Conservation (phyloP, 2,888 invertebrate species). For the Yponomeuta plumbellus region DNA sequence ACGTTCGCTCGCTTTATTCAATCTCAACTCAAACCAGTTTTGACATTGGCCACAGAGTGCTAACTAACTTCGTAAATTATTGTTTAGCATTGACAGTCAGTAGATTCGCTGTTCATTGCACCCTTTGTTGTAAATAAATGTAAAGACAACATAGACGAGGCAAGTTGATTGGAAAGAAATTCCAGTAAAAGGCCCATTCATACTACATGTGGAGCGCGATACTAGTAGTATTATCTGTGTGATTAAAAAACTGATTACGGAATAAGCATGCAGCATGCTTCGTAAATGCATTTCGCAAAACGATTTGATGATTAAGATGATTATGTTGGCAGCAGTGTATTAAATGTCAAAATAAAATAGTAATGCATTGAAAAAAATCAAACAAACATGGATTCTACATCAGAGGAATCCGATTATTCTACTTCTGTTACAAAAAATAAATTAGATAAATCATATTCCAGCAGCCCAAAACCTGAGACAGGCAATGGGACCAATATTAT, state of each 20-base stretch:
- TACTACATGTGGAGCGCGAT: neutral
- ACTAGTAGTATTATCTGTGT: no score
- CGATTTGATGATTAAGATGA: neutral
- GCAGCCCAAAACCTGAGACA: conserved; percentile 42
- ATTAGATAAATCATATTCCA: conserved; percentile 40
- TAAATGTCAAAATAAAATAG: conserved; percentile 13
- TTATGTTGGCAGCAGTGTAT: conserved; percentile 11
- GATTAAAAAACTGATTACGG: no score
- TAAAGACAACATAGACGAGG: neutral
- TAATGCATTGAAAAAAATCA: conserved; percentile 33
- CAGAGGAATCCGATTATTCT: conserved; percentile 50
- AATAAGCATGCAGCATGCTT: neutral
- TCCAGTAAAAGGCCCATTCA: neutral
- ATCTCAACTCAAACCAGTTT: neutral
- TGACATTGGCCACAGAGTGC: no score
- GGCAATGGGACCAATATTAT: conserved; percentile 54
- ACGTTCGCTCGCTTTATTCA: neutral
- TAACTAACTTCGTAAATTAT: no score
- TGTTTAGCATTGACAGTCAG: neutral
- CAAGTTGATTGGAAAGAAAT: neutral
- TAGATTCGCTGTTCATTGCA: neutral
- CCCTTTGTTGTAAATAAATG: neutral
- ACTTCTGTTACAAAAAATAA: conserved; percentile 45
- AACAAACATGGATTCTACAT: conserved; percentile 70
- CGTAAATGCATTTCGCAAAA: neutral